Evolutionary conservation across 2,888 invertebrate species (phyloP), one percentile per base, ranked within the genome.

Genomic region (Hanleya hanleyi): DNA sequence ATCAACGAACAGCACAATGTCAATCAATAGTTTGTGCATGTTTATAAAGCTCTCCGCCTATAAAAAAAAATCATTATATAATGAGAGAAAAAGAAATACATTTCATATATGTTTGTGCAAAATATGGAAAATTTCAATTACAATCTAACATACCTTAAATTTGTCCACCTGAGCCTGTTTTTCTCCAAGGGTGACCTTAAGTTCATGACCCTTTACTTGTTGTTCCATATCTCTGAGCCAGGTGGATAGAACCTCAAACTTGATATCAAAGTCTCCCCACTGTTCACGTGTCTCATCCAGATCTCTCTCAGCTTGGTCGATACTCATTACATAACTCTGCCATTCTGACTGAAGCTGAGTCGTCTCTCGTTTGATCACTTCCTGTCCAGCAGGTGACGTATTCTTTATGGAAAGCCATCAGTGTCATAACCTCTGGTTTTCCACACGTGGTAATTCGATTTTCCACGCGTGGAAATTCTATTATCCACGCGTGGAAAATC

Each of bases 281-380:
- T 95, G 96, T 88, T 96, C 94, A 74, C 96, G 93, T 90, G 96
- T 96, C 0, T 94, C 94, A 90, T 96, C 95, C 41, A 97, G 92
- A 82, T 96, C 94, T 70, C 96, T 93, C 68, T 85, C 82, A 15
- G 86, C 85, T 76, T 85, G 77, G 69, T 80, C 77, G 79, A 86
- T 81, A 33, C 83, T 79, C 37, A 82, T 77, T 5, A 77, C 70
- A 70, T 86, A 86, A 65, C 83, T 82, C 37, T 86, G 96, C 97
- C 97, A 97, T 84, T 97, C 97, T 73, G 93, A 94, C 91, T 97
- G 96, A 37, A 98, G 92, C 86, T 96, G 96, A 89, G 96, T 96
- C 79, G 97, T 92, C 91, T 97, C 95, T 33, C 93, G 93, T 82
- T 96, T 96, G 68, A 98, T 96, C 67, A 93, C 93, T 86, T 97